phyloP scores from a whole-genome alignment of 2,888 invertebrate species.

The Gasteruption jaculator region DNA sequence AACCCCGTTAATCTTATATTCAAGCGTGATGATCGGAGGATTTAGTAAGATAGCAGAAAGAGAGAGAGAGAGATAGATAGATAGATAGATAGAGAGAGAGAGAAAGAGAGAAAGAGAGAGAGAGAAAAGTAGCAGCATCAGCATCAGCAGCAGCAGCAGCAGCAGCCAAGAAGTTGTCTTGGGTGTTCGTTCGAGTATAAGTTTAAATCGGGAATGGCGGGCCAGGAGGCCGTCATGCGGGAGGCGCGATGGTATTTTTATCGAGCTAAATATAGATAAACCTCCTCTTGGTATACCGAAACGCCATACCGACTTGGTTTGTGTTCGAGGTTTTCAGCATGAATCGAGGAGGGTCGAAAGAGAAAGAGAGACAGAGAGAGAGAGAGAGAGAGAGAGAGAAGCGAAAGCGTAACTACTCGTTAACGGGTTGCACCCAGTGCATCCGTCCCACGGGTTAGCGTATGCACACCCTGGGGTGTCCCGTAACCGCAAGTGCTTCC shows the following conservation, averaged over 20 bases:
- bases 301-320: conserved; percentile 38
- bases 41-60: too few species aligned
- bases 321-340: conserved; percentile 16
- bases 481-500: conserved; percentile 36
- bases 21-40: too few species aligned
- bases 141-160: too few species aligned
- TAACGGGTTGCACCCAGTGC: conserved; percentile 29
- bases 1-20: too few species aligned
- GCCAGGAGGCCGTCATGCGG: conserved; percentile 49
- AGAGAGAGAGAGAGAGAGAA: conserved; percentile 14
- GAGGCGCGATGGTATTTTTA: conserved; percentile 51
- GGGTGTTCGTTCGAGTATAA: conserved; percentile 22
- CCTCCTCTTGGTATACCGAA: conserved; percentile 41
- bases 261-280: conserved; percentile 49
- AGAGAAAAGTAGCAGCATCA: too few species aligned
- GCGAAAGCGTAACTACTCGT: conserved; percentile 33
- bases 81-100: too few species aligned
- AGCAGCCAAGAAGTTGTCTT: conserved; percentile 19
- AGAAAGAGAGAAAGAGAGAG: too few species aligned
- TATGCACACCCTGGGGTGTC: conserved; percentile 29
- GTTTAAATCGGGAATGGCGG: conserved; percentile 48
- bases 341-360: conserved; percentile 14
- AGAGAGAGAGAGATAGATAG: too few species aligned
- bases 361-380: background rate
- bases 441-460: too few species aligned